A percentile compares a stretch with the other conserved stretches of the same genome.
phyloP scores from a whole-genome alignment of 2,888 invertebrate genomes.

The Nomada goodeniana region DNA sequence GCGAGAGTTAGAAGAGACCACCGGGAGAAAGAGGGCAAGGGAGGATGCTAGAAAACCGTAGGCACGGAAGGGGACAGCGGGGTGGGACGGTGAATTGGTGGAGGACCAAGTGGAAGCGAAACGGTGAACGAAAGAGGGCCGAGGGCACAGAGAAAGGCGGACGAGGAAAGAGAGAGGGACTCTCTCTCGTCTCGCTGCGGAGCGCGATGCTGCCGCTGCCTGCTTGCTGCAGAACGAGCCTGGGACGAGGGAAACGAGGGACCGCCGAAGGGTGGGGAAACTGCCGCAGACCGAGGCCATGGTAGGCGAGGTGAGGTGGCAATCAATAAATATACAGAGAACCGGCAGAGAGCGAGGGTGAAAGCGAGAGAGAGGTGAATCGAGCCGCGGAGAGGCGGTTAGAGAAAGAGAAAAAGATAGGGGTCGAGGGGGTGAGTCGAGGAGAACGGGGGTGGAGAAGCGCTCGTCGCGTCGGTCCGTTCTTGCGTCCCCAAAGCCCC shows the following conservation, averaged over 20 bases:
- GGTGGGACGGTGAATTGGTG: conserved; percentile 46
- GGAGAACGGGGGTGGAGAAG: conserved; percentile 49
- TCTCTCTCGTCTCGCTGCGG: conserved; percentile 52
- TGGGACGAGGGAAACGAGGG: conserved; percentile 69
- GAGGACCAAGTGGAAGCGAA: conserved; percentile 29
- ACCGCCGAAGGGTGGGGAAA: conserved; percentile 69
- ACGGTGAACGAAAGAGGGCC: conserved; percentile 12
- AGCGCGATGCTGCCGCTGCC: conserved; percentile 66
- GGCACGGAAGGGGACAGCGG: conserved; percentile 38
- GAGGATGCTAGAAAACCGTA: conserved; percentile 37
- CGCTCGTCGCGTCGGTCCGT: conserved; percentile 72
- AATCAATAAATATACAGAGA: conserved; percentile 84
- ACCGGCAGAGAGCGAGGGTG: conserved; percentile 73
- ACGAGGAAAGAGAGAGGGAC: conserved; percentile 18
- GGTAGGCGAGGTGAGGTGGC: conserved; percentile 81
- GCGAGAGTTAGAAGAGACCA: conserved; percentile 7
- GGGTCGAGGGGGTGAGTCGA: conserved; percentile 30
- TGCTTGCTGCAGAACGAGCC: conserved; percentile 67
- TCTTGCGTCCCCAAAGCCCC: conserved; percentile 75
- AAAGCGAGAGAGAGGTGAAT: conserved; percentile 56
- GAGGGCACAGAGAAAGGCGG: conserved; percentile 5
- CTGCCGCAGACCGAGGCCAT: conserved; percentile 76
- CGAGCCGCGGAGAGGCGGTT: conserved; percentile 52
- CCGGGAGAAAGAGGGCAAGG: neutral
- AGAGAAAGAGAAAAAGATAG: conserved; percentile 60